phyloP scores from a whole-genome alignment of 2,888 invertebrate genomes.

The Steromphala cineraria region DNA sequence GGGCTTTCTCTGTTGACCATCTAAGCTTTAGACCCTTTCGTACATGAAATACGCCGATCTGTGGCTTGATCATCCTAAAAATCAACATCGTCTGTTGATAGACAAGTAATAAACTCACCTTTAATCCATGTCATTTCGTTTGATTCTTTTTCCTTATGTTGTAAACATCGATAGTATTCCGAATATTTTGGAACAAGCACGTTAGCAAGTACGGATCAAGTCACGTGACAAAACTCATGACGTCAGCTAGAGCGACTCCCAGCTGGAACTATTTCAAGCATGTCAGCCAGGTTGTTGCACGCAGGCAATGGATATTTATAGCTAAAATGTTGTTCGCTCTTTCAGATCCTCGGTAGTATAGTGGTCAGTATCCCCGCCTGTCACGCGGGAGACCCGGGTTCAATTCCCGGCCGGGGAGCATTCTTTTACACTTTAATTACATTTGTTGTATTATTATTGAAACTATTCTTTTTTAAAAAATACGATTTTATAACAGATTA shows the following conservation, averaged over 20 bases:
- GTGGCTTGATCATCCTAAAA: too few species aligned
- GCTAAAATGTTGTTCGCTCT: not conserved
- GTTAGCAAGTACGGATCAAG: not conserved
- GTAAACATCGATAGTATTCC: constrained; percentile 12
- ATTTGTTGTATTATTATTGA: not conserved
- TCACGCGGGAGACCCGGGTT: constrained; percentile 27
- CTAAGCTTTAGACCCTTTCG: too few species aligned
- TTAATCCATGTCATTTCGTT: not conserved
- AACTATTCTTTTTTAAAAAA: not conserved
- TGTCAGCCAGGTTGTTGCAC: not conserved
- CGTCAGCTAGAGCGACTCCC: constrained; percentile 21
- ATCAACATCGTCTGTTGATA: too few species aligned
- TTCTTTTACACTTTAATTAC: not conserved
- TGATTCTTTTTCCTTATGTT: not conserved
- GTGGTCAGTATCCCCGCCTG: constrained; percentile 27
- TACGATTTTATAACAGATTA: too few species aligned
- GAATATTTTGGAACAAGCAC: constrained; percentile 17
- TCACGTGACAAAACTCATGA: constrained; percentile 20
- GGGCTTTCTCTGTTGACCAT: too few species aligned
- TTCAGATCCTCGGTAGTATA: constrained; percentile 22
- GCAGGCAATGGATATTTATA: not conserved
- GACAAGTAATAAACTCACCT: not conserved
- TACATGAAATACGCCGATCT: too few species aligned
- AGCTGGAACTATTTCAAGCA: constrained; percentile 14
- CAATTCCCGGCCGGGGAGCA: constrained; percentile 24